These are phyloP conservation scores for Drosophila formosana DNA, from an alignment of 2,888 invertebrate genomes.

Conservation along the genomic window DNA sequence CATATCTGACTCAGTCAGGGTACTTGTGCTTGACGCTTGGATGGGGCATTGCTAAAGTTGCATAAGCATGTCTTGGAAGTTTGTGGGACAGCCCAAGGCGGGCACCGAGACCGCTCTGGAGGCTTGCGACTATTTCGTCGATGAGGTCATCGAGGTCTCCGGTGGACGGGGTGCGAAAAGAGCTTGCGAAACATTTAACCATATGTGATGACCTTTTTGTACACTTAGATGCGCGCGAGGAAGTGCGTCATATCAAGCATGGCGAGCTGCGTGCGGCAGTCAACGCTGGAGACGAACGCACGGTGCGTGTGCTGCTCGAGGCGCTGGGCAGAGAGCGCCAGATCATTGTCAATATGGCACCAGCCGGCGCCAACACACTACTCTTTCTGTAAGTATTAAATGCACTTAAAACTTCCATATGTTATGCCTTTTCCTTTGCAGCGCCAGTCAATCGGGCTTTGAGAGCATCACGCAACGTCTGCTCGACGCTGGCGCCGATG, in stretches of 20 bases:
- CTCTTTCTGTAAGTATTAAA: constrained; percentile 91
- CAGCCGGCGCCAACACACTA: constrained; percentile 94
- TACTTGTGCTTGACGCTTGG: constrained; percentile 5
- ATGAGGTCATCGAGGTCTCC: constrained; percentile 88
- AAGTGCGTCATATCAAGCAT: constrained; percentile 90
- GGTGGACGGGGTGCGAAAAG: constrained; percentile 84
- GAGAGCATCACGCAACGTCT: constrained; percentile 91
- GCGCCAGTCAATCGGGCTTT: constrained; percentile 94
- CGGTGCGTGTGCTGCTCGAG: constrained; percentile 89
- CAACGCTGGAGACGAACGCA: constrained; percentile 89
- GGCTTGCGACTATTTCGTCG: constrained; percentile 89
- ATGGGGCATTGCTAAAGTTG: constrained; percentile 42
- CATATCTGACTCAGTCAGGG: not conserved
- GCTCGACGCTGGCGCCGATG: constrained; percentile 93
- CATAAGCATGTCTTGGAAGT: constrained; percentile 84
- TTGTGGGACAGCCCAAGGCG: constrained; percentile 83
- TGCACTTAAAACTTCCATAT: not conserved
- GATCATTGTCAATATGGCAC: constrained; percentile 93
- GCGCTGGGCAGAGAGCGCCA: constrained; percentile 89
- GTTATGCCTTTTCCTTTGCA: constrained; percentile 78
- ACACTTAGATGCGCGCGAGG: constrained; percentile 87
- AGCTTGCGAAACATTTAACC: not conserved
- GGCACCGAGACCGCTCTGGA: constrained; percentile 89
- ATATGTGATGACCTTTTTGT: constrained; percentile 23
- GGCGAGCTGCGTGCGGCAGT: constrained; percentile 92